Conservation (phyloP, 2,113 vertebrate species). For the Lichenostomus cassidix region DNA sequence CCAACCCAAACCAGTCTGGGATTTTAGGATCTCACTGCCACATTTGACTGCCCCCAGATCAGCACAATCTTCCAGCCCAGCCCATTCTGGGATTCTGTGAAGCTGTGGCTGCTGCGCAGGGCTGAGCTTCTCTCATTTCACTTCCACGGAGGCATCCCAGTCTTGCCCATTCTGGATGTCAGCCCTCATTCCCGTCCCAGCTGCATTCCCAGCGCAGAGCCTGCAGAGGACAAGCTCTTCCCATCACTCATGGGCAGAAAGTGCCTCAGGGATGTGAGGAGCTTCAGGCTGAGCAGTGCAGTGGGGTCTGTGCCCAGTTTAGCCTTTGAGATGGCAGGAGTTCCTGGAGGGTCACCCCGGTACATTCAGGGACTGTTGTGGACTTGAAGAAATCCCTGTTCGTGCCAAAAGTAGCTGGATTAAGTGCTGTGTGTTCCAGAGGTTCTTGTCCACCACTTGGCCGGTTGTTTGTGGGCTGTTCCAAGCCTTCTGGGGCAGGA, state of each 20-base stretch:
- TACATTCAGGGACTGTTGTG: no score
- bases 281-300: not conserved
- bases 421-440: not conserved
- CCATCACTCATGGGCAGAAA: not conserved
- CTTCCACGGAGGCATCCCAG: rapidly evolving
- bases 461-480: not conserved
- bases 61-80: not conserved
- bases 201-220: not conserved
- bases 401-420: not conserved
- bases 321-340: not conserved
- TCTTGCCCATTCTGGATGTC: not conserved
- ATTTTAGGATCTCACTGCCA: not conserved
- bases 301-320: not conserved
- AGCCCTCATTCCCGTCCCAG: not conserved
- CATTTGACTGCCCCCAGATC: not conserved
- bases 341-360: not conserved
- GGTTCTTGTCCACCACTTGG: not conserved
- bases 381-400: not conserved
- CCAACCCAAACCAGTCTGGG: not conserved
- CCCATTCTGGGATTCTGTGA: not conserved
- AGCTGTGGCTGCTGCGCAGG: not conserved
- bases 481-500: not conserved
- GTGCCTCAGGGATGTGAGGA: not conserved
- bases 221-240: not conserved
- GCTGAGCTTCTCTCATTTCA: not conserved